Evolutionary conservation across 2,797 vertebrate genomes (phyloP), one percentile per base, ranked within the genome.

Genomic region (Syngnathus acus): DNA sequence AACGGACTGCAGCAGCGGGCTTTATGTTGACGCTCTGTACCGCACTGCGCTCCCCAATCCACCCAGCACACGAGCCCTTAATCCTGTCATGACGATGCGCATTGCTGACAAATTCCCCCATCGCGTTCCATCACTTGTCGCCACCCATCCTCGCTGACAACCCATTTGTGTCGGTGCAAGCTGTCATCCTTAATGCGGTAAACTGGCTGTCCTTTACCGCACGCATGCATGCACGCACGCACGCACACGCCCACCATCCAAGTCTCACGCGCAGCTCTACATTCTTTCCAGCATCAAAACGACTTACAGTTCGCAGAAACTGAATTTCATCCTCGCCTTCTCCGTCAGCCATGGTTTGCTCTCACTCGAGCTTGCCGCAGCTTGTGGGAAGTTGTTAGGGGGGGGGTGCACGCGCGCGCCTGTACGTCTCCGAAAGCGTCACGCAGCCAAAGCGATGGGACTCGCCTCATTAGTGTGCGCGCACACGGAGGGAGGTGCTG

Each of bases 261-360:
- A 26, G 53, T 55, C 1, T 53, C 40, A 40, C 62, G 5, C 38
- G 5, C 51, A 60, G 19, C 19, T 9, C 19, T 16, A 0, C 14
- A 9, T n/a, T 2, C 21, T 9, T 1, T 3, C 10, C 37, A 42
- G 14, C 26, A 10, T 1, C 21, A 16, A 40, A 4, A 53, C 1
- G 71, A 88, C 91, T 91, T 74, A 92, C 91, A 42, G 91, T 92
- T 32, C 91, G 86, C 73, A 92, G 76, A 75, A 92, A 92, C 85
- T 92, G 91, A 78, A 92, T 89, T 64, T 92, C 91, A 60, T 92
- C 91, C 74, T 92, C 91, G 62, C 84, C 90, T 70, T 92, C 91
- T 68, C 87, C 90, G 68, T 92, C 91, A 62, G 90, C 86, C 91
- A 92, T 92, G 80, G 75, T 75, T 54, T 4, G 76, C 79, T 69